These are phyloP conservation scores for Yoshiicerus persimilis DNA, from an alignment of 1,140 invertebrate species.

Conservation along the genomic window DNA sequence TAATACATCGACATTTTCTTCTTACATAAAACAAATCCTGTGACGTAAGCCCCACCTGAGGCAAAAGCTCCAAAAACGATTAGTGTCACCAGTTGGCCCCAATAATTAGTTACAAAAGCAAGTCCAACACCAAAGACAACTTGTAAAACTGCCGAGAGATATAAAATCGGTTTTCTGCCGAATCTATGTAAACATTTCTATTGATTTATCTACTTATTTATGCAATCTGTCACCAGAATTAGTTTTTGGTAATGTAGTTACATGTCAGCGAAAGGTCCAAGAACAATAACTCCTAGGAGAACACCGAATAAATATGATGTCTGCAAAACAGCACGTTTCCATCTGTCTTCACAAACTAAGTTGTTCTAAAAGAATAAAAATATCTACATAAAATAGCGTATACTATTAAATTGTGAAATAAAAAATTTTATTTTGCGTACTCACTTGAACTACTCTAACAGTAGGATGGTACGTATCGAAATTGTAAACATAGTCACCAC, in stretches of 20 bases:
- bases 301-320: constrained; percentile 84
- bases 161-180: constrained; percentile 78
- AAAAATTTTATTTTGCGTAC: background rate
- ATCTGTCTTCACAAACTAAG: constrained; percentile 76
- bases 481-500: no score
- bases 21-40: constrained; percentile 49
- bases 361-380: constrained; percentile 64
- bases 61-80: constrained; percentile 48
- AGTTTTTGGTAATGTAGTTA: background rate
- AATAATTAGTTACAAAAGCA: constrained; percentile 42
- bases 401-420: background rate
- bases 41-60: constrained; percentile 47
- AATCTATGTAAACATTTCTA: constrained; percentile 53
- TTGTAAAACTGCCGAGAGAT: constrained; percentile 55
- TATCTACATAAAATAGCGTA: background rate
- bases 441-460: no score
- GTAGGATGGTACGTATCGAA: no score
- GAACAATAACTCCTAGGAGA: constrained; percentile 63
- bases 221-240: background rate
- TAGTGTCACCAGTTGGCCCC: background rate
- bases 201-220: background rate
- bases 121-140: constrained; percentile 34
- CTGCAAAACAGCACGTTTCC: constrained; percentile 78
- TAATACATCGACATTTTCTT: background rate
- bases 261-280: background rate